A percentile compares a stretch with the other conserved stretches of the same genome.
These are phyloP conservation scores for Sthenelais limicola DNA, from an alignment of 2,888 invertebrate species.

Conservation along the genomic window DNA sequence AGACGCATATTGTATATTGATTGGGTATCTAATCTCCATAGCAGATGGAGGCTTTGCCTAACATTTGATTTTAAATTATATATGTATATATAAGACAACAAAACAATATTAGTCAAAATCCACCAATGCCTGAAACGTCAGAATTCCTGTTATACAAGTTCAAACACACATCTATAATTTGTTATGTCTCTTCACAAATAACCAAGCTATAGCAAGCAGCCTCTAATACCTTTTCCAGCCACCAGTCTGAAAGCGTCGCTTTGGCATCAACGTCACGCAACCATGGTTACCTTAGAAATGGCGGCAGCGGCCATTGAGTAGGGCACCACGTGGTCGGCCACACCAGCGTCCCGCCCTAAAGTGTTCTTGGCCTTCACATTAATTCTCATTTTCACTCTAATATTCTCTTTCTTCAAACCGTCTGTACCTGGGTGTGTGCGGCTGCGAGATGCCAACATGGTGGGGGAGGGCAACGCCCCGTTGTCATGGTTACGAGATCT, in stretches of 20 bases:
- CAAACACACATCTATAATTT: too few species aligned
- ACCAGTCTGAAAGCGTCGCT: slow-evolving; percentile 5
- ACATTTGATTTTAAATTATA: too few species aligned
- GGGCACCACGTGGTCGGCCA: not conserved
- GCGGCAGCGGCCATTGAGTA: not conserved
- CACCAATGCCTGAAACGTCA: too few species aligned
- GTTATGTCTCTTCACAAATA: too few species aligned
- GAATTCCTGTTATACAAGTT: too few species aligned
- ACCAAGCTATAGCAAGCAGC: too few species aligned
- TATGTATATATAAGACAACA: too few species aligned
- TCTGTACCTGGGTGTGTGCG: not conserved
- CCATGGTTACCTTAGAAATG: slow-evolving; percentile 21
- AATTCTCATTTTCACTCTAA: slow-evolving; percentile 30
- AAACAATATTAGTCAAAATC: too few species aligned
- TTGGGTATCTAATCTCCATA: too few species aligned
- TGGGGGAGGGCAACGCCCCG: slow-evolving; percentile 1
- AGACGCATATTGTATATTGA: too few species aligned
- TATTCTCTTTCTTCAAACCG: not conserved
- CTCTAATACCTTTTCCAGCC: slow-evolving; percentile 25
- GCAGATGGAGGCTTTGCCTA: too few species aligned
- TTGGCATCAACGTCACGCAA: not conserved
- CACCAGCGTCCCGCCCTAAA: slow-evolving; percentile 3
- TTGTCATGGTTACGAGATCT: slow-evolving; percentile 1
- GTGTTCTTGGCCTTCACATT: slow-evolving; percentile 5
- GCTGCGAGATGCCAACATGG: too few species aligned